Percentiles rank a stretch among this genome's conserved stretches.
These are phyloP conservation scores for Daboia siamensis DNA, from an alignment of 2,113 vertebrate species.

Conservation along the genomic window DNA sequence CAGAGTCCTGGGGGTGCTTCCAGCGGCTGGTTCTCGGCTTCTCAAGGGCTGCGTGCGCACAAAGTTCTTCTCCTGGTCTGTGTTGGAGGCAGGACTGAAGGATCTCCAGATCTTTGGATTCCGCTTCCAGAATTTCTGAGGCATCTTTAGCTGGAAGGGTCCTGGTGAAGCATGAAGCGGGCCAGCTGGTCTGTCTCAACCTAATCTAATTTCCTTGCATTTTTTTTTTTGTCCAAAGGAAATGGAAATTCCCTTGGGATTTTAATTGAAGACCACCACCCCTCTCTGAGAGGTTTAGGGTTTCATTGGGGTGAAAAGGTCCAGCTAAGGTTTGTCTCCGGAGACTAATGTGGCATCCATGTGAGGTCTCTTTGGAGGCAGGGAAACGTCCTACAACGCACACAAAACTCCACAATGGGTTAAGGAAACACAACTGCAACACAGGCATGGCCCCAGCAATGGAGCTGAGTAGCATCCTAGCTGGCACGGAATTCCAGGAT, in stretches of 20 bases:
- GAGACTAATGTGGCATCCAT: background rate
- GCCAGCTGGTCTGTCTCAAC: background rate
- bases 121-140: background rate
- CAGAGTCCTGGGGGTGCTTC: background rate
- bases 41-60: background rate
- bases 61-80: background rate
- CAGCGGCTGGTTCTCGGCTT: background rate
- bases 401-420: background rate
- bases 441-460: background rate
- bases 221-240: background rate
- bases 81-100: background rate
- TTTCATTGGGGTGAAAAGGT: background rate
- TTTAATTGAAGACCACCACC: background rate
- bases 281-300: background rate
- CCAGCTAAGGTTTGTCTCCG: background rate
- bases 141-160: background rate
- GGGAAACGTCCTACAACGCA: background rate
- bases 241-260: background rate
- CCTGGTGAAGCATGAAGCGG: background rate
- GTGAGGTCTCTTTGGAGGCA: background rate
- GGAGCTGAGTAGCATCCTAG: background rate
- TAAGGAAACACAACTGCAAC: background rate
- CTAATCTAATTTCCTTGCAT: background rate
- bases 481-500: background rate
- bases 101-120: background rate